Conservation (phyloP, 2,797 vertebrate species). For the Yasuhikotakia modesta region DNA sequence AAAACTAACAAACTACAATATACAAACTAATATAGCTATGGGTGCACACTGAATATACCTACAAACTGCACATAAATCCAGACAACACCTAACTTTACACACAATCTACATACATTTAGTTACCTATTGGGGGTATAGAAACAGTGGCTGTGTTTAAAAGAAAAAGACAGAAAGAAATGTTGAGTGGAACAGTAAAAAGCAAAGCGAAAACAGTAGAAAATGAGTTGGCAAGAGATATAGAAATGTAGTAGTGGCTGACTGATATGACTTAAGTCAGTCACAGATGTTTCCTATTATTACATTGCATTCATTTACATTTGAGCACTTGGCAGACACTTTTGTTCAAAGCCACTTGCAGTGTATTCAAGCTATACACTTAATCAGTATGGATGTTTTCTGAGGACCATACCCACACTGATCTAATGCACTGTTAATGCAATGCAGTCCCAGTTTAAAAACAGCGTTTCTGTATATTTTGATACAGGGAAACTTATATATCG, state of each 20-base stretch:
- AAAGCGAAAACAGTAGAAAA: not conserved
- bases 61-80: constrained; percentile 14
- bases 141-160: constrained; percentile 31
- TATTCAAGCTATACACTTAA: too few relatives aligned
- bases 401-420: too few relatives aligned
- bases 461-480: too few relatives aligned
- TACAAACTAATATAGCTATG: not conserved
- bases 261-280: not conserved
- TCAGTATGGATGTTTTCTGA: too few relatives aligned
- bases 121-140: constrained; percentile 53
- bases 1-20: not conserved
- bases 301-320: too few relatives aligned
- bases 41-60: not conserved
- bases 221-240: not conserved
- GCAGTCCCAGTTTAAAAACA: too few relatives aligned
- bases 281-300: too few relatives aligned
- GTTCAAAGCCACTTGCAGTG: too few relatives aligned
- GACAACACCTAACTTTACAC: not conserved
- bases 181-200: constrained; percentile 12
- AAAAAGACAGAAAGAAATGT: constrained; percentile 29
- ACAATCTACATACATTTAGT: constrained; percentile 3
- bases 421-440: too few relatives aligned
- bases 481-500: too few relatives aligned
- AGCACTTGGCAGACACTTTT: too few relatives aligned
- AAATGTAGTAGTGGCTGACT: not conserved